phyloP scores from a whole-genome alignment of 2,113 vertebrate species.

The Varanus salvator region DNA sequence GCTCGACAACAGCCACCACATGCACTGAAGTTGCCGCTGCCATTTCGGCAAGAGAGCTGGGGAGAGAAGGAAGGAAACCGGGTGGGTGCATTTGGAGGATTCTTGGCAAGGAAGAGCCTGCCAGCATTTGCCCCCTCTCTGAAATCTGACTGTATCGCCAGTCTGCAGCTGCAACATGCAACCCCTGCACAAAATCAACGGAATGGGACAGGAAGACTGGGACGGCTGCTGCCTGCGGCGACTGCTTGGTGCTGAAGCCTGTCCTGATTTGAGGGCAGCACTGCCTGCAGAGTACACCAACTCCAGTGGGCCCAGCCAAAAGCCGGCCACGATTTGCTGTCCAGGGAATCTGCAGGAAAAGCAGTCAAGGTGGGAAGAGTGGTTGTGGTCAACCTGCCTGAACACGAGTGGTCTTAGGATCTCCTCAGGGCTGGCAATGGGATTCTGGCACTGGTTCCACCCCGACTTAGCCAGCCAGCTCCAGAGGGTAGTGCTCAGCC shows the following conservation, averaged over 20 bases:
- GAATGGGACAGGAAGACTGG: neutral
- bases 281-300: neutral
- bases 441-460: too few relatives aligned
- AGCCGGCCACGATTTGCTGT: neutral
- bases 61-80: conserved; percentile 16
- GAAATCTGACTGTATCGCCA: neutral
- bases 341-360: neutral
- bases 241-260: too few relatives aligned
- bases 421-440: too few relatives aligned
- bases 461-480: too few relatives aligned
- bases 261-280: neutral
- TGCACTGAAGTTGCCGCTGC: conserved; percentile 97
- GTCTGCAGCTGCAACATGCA: neutral
- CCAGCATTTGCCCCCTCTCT: too few relatives aligned
- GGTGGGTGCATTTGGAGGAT: accelerated
- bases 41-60: conserved; percentile 94
- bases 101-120: neutral
- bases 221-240: neutral
- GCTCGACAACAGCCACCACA: conserved; percentile 94
- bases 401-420: too few relatives aligned
- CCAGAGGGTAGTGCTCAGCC: too few relatives aligned
- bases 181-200: neutral
- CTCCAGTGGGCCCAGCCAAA: neutral
- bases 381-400: too few relatives aligned
- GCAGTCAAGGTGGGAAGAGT: too few relatives aligned